Conservation (phyloP, 1,140 invertebrate genomes). For the Zaprionus africanus region DNA sequence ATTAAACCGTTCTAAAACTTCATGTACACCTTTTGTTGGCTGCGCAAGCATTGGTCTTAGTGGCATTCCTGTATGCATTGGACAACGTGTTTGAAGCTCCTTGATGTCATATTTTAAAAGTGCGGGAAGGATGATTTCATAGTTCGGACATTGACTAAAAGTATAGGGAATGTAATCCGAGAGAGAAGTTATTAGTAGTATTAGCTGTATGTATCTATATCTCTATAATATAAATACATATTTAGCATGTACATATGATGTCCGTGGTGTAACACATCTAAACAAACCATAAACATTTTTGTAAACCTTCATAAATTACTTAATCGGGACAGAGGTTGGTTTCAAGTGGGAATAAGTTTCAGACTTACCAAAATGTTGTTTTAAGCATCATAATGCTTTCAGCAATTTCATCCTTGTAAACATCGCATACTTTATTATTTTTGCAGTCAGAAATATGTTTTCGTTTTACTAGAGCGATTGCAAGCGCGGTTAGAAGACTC, state of each 20-base stretch:
- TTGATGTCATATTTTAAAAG: constrained; percentile 92
- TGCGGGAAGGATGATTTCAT: constrained; percentile 93
- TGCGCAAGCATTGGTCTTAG: constrained; percentile 99
- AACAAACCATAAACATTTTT: too few species aligned
- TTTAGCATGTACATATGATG: background rate
- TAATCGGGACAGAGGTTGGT: too few species aligned
- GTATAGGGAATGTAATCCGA: background rate
- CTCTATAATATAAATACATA: too few species aligned
- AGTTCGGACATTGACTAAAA: constrained; percentile 97
- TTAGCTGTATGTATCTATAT: too few species aligned
- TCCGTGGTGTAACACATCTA: too few species aligned
- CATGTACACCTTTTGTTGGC: constrained; percentile 96
- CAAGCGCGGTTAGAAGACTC: constrained; percentile 96
- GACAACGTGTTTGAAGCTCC: constrained; percentile 92
- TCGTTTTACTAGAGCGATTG: constrained; percentile 90
- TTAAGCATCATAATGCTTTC: constrained; percentile 92
- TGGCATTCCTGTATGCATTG: constrained; percentile 96
- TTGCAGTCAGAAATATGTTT: constrained; percentile 87
- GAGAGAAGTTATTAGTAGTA: background rate
- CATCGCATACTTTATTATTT: constrained; percentile 87
- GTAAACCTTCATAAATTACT: too few species aligned
- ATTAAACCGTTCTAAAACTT: constrained; percentile 96
- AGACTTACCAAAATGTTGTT: constrained; percentile 95
- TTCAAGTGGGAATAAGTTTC: background rate
- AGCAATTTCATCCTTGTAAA: constrained; percentile 91